These are phyloP conservation scores for Chrysolina haemoptera DNA, from an alignment of 2,888 invertebrate species.

Conservation along the genomic window DNA sequence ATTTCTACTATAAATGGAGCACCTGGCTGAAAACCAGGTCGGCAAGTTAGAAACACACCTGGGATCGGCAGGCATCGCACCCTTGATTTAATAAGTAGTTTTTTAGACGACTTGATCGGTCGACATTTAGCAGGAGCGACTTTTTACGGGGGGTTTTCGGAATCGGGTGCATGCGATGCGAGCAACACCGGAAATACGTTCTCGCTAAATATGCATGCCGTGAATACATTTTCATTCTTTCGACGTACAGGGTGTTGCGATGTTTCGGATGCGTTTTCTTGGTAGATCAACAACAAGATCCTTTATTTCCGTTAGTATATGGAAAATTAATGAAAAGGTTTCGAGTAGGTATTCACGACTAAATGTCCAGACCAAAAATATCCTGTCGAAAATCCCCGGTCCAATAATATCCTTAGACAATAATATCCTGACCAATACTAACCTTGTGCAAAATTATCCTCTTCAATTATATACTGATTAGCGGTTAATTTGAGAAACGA, in stretches of 20 bases:
- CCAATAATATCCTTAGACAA: too few relatives aligned
- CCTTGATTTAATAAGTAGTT: constrained; percentile 63
- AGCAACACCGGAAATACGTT: constrained; percentile 18
- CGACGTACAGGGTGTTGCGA: background rate
- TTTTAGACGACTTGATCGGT: constrained; percentile 48
- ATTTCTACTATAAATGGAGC: constrained; percentile 65
- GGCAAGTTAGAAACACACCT: constrained; percentile 65
- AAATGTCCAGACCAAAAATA: too few relatives aligned
- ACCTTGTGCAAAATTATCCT: too few relatives aligned
- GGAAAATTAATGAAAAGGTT: too few relatives aligned
- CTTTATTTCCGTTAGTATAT: too few relatives aligned
- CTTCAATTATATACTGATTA: too few relatives aligned
- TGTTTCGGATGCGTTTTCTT: background rate
- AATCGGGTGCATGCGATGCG: constrained; percentile 11
- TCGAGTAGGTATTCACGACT: too few relatives aligned
- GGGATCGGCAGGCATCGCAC: constrained; percentile 57
- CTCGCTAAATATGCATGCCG: background rate
- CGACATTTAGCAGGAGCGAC: constrained; percentile 20
- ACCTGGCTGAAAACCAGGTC: constrained; percentile 68
- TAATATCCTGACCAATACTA: too few relatives aligned
- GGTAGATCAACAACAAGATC: too few relatives aligned
- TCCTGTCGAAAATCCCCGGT: too few relatives aligned
- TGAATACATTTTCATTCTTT: constrained; percentile 2
- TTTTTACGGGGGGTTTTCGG: constrained; percentile 2
- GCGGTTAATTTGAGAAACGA: too few relatives aligned